Evolutionary conservation across 2,113 vertebrate genomes (phyloP).

Genomic region (Apistogramma diplotaenia): DNA sequence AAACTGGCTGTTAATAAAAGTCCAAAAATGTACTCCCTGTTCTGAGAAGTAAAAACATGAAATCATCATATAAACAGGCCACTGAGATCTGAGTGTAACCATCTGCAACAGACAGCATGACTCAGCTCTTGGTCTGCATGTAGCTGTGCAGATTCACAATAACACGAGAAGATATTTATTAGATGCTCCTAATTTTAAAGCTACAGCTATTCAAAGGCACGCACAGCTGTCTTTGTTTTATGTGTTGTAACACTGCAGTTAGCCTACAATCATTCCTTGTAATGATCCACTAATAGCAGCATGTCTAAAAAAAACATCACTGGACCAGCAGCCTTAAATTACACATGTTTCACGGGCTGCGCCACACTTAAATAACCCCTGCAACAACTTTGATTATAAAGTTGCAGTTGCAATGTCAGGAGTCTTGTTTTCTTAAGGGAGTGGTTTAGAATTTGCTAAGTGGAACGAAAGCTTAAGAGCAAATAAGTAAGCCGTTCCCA

Average conservation of each 20-base stretch:
- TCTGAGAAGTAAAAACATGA: not conserved
- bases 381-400: constrained; percentile 47
- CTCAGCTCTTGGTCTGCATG: not conserved
- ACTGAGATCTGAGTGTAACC: not conserved
- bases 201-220: not conserved
- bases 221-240: constrained; percentile 13
- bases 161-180: constrained; percentile 9
- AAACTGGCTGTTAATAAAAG: constrained; percentile 7
- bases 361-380: constrained; percentile 45
- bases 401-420: constrained; percentile 29
- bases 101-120: not conserved
- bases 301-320: constrained; percentile 29
- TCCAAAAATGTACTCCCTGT: not conserved
- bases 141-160: not conserved
- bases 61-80: not conserved
- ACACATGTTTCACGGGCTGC: constrained; percentile 13
- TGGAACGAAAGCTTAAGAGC: constrained; percentile 53
- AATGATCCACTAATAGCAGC: constrained; percentile 37
- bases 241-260: constrained; percentile 8
- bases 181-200: constrained; percentile 3
- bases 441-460: constrained; percentile 40
- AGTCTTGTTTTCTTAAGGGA: constrained; percentile 43
- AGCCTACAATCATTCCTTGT: constrained; percentile 30
- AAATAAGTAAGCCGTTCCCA: constrained; percentile 57
- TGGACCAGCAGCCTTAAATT: constrained; percentile 39